Base-by-base conservation (phyloP, 2,888 invertebrate species). In the Sacculina carcini region DNA sequence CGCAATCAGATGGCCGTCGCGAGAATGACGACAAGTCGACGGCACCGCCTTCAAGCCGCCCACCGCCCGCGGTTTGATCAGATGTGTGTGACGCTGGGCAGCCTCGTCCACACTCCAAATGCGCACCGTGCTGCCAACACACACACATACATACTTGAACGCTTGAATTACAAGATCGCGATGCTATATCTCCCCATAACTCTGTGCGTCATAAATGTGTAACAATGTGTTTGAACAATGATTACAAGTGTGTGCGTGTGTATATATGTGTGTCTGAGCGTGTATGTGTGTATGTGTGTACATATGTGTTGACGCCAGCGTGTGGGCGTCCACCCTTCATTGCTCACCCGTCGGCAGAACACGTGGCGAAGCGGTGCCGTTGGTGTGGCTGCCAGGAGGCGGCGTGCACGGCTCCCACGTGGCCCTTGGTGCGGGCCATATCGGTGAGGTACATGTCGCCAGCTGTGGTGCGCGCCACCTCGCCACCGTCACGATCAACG, bases 391-490 rank as follows among this genome's bases (percentile, higher is more conserved):
- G 87, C 89, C 94, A 98, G 62, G 79, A 78, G 1, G 94, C 85
- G 50, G 78, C 74, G 60, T 87, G 86, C 5, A 98, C 66, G 29
- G 85, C 77, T 0, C 92, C 86, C 1, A 85, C 82, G 64, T 98
- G 98, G 0, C 98, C 96, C 64, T 85, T 90, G 0, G 92, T 92
- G 60, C 73, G 75, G 0, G 83, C 78, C 78, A 89, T 85, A 64
- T 98, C 96, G 1, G 79, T 79, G 21, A 99, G 82, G 61, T 98
- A 98, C 64, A 86, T 87, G 65, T 90, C 89, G 1, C 92, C 96
- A 65, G 89, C 90, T 0, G 83, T 78, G 61, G 90, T 90, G 66
- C 92, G 87, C 40, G 87, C 71, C 52, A 84, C 76, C 61, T 90
- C 90, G 60, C 86, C 85, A 0, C 94, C 94, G 63, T 96, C 94